These are phyloP conservation scores for Aptenodytes patagonicus DNA, from an alignment of 2,113 vertebrate species.

Conservation along the genomic window DNA sequence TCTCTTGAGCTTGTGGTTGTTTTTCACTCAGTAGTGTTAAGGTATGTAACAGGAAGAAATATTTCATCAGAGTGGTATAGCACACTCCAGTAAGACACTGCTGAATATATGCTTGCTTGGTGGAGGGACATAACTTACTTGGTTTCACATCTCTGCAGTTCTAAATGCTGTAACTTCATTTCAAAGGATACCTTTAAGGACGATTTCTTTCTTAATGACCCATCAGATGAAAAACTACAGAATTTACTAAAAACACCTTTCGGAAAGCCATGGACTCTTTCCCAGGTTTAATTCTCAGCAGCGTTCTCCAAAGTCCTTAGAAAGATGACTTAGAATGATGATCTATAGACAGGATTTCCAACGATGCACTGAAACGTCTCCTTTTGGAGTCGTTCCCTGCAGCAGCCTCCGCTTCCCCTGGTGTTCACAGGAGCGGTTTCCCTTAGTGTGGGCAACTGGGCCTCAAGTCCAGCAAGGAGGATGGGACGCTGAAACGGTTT, in stretches of 20 bases:
- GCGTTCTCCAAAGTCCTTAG: neutral
- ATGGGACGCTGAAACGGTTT: fast-evolving
- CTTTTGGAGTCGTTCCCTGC: neutral
- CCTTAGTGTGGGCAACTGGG: neutral
- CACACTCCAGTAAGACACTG: fast-evolving
- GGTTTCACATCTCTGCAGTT: neutral
- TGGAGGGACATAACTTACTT: fast-evolving
- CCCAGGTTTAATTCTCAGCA: neutral
- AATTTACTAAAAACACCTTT: neutral
- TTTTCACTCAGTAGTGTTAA: fast-evolving
- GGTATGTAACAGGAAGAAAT: neutral
- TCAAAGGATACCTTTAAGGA: neutral
- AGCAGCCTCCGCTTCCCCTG: neutral
- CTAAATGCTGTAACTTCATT: neutral
- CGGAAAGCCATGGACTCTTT: neutral
- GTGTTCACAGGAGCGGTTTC: fast-evolving
- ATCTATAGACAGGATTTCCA: neutral
- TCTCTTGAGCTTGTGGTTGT: neutral
- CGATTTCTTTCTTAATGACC: neutral
- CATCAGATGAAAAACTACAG: neutral
- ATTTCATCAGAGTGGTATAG: fast-evolving
- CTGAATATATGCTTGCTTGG: fast-evolving
- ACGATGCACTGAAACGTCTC: fast-evolving
- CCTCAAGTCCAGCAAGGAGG: neutral
- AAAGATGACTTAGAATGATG: neutral